Evolutionary conservation across 2,797 vertebrate species (phyloP), one percentile per base, ranked within the genome.

Genomic region (Vultur gryphus): DNA sequence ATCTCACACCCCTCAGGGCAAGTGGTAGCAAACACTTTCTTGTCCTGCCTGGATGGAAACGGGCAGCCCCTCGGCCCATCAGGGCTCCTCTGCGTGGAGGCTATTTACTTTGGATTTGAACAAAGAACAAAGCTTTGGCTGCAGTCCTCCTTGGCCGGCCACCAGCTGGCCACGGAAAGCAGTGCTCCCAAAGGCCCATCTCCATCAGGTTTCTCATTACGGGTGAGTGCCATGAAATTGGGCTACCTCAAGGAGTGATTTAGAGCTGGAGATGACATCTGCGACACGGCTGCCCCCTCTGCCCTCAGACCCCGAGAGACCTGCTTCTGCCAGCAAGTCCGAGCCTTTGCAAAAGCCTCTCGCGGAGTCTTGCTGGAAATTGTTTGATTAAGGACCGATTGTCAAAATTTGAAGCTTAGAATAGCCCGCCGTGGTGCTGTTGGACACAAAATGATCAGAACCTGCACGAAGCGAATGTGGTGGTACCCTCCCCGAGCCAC

Each of bases 41-140:
- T 48, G 26, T 44, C 43, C 61, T 72, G 59, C 43, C 58, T 19
- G 6, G 24, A 37, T 15, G 31, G 19, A 62, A 90, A 71, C 69
- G 83, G 37, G 75, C 49, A 90, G 29, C 25, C 75, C 73, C 43
- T 85, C 9, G 3, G 41, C 54, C 58, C 46, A 11, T 48, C 62
- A 33, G 44, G 28, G 11, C 57, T 95, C 16, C 64, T 64, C 91
- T 77, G 55, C 2, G 0, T 55, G 89, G 21, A 84, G 28, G 8
- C 21, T 89, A 49, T 92, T 95, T 90, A 61, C 71, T 95, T 89
- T 92, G 92, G 84, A 89, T 65, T 55, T 65, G 67, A 81, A 57
- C 51, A 75, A 65, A 95, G 90, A 84, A 91, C 90, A 96, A 87
- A 90, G 65, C 17, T 61, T 87, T 97, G 95, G 78, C 93, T 93